These are phyloP conservation scores for Agapetus fuscipes DNA, from an alignment of 2,888 invertebrate species.

Conservation along the genomic window DNA sequence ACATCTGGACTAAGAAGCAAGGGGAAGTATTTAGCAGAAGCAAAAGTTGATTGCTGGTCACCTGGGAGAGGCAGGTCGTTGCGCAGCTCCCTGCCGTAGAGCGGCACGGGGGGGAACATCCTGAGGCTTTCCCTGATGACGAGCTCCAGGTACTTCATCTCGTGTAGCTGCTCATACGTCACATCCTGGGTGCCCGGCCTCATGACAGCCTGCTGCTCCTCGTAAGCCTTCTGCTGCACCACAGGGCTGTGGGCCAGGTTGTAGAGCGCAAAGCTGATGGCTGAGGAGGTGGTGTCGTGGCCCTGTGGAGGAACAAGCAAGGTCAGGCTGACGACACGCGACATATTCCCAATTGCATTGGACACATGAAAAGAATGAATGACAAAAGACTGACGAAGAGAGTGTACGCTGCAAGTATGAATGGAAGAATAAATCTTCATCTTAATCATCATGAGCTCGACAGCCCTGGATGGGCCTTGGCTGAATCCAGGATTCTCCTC, in stretches of 20 bases:
- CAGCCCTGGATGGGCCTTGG: too few species aligned
- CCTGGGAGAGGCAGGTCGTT: slow-evolving; percentile 22
- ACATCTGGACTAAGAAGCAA: too few species aligned
- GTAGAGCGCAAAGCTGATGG: slow-evolving; percentile 35
- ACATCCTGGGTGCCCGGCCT: slow-evolving; percentile 6
- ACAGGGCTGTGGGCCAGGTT: slow-evolving; percentile 33
- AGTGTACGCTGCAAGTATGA: too few species aligned
- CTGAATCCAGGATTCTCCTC: too few species aligned
- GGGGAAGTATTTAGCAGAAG: not conserved
- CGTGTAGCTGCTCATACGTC: slow-evolving; percentile 19
- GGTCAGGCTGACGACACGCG: not conserved
- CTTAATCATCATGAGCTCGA: too few species aligned
- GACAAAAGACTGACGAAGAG: too few species aligned
- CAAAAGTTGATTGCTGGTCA: not conserved
- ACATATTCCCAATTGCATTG: too few species aligned
- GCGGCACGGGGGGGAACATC: slow-evolving; percentile 24
- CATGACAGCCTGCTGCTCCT: slow-evolving; percentile 10
- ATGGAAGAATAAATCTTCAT: too few species aligned
- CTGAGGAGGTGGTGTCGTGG: slow-evolving; percentile 39
- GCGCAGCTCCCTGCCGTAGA: slow-evolving; percentile 22
- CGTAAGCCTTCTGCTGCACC: slow-evolving; percentile 27
- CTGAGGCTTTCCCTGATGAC: slow-evolving; percentile 25
- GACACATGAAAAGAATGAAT: too few species aligned
- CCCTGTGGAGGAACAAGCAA: slow-evolving; percentile 31
- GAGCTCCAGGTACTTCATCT: slow-evolving; percentile 23